Percentiles rank a stretch among this genome's conserved stretches.
phyloP scores from a whole-genome alignment of 2,113 vertebrate species.

The Eulacestoma nigropectus region DNA sequence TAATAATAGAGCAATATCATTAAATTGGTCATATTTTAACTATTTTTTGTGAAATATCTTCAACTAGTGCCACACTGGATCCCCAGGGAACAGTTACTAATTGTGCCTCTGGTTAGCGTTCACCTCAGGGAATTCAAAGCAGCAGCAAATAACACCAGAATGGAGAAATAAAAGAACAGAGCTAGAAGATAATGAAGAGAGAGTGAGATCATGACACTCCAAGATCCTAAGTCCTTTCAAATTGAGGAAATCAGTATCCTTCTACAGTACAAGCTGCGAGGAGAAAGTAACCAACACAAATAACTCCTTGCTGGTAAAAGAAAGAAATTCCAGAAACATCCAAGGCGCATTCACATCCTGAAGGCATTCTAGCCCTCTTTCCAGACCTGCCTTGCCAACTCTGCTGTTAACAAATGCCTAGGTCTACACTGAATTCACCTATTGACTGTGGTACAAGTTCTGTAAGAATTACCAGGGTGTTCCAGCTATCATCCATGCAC shows the following conservation, averaged over 20 bases:
- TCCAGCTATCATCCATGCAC: neutral
- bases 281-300: neutral
- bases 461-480: neutral
- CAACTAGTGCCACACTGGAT: neutral
- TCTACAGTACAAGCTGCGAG: neutral
- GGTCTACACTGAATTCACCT: neutral
- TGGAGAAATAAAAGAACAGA: neutral
- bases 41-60: neutral
- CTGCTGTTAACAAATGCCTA: neutral
- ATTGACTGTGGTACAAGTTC: neutral
- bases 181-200: neutral
- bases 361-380: neutral
- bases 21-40: neutral
- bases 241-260: neutral
- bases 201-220: neutral
- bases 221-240: neutral
- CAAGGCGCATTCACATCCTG: neutral
- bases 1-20: neutral
- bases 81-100: neutral
- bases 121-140: neutral
- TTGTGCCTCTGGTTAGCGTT: neutral
- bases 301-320: neutral
- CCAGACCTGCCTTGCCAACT: neutral
- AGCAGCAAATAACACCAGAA: constrained; percentile 1
- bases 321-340: neutral